Base-by-base conservation (phyloP, 2,888 invertebrate species). In the Calliopum simillimum region DNA sequence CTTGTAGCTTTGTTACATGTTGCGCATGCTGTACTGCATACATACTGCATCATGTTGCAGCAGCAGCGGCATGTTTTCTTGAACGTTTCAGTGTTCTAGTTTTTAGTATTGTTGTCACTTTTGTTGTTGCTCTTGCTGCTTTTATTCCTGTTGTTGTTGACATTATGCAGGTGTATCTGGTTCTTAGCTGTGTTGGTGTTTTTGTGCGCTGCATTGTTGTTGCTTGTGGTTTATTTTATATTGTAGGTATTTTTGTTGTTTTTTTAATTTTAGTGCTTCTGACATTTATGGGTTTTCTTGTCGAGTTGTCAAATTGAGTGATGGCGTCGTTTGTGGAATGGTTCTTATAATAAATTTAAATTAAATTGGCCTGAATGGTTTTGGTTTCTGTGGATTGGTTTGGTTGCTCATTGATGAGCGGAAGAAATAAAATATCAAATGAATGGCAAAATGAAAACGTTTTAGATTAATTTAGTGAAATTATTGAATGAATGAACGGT, bases 201-300 rank as follows among this genome's bases (percentile, higher is more conserved):
- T 19, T 44, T 61, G 44, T 13, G 4, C n/a, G 16, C 25, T 6
- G 13, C 25, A n/a, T 41, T 19, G 1, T 13, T 19, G n/a, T 43
- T 59, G 6, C 16, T 53, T 13, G 13, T 53, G 19, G n/a, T 21
- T 53, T 53, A n/a, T n/a, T n/a, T n/a, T n/a, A n/a, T n/a, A n/a
- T 56, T n/a, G 56, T 25, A 14, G 12, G 53, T 25, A 25, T 21
- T 25, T 25, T 46, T 16, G 63, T 49, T 41, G 64, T 53, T 33
- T 63, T 63, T 66, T 66, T 8, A 66, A 33, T 44, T 44, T 66
- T 67, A 72, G 63, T 71, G 71, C 56, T 69, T 72, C 73, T 74
- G 75, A 75, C 75, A 71, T 75, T 75, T 75, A 75, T 75, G 71
- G 72, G 71, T 75, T 74, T 75, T 64, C 74, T 70, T 74, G 75